phyloP scores from a whole-genome alignment of 2,113 vertebrate genomes.

The Amia ocellicauda region DNA sequence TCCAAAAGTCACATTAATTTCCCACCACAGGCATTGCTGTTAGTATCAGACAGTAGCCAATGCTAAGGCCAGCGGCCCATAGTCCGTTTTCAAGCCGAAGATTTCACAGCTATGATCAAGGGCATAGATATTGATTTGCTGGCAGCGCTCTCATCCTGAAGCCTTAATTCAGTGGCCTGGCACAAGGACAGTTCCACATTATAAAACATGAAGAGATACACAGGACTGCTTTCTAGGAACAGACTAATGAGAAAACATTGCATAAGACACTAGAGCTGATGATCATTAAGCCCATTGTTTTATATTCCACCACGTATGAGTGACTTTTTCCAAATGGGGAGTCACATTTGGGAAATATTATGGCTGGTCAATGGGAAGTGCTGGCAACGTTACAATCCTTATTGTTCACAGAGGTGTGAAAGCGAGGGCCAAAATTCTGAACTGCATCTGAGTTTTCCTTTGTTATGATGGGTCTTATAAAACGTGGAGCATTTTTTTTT shows the following conservation, averaged over 20 bases:
- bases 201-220: background rate
- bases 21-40: no score
- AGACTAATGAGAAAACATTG: background rate
- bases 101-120: background rate
- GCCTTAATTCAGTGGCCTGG: background rate
- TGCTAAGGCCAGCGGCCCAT: background rate
- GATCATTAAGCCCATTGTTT: background rate
- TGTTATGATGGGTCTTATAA: no score
- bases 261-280: background rate
- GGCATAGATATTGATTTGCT: background rate
- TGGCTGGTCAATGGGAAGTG: no score
- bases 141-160: background rate
- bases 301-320: background rate
- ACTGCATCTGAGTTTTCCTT: no score
- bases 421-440: no score
- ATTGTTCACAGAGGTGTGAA: no score
- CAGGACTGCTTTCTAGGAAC: background rate
- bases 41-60: background rate
- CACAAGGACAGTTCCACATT: background rate
- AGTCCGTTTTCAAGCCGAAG: background rate
- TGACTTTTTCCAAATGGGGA: background rate
- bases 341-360: no score
- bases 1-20: no score
- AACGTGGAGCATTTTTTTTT: no score
- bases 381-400: no score